Percentiles rank a stretch among this genome's conserved stretches.
These are phyloP conservation scores for Stichopus chloronotus DNA, from an alignment of 35 echinoderm and acorn worm genomes.

Conservation along the genomic window DNA sequence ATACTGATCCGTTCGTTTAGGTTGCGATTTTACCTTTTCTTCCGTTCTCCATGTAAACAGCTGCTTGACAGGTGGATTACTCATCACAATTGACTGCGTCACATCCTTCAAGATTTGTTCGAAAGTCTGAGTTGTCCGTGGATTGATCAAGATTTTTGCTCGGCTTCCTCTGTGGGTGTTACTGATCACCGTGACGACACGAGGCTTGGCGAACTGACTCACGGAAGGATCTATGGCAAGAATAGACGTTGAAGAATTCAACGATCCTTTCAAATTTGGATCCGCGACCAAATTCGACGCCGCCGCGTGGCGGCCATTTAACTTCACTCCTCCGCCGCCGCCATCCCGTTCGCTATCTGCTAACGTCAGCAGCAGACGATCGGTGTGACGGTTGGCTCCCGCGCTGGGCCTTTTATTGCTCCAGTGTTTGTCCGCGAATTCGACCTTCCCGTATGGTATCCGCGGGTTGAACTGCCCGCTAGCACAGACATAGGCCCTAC, in stretches of 20 bases:
- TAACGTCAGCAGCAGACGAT: not conserved
- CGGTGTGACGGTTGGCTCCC: slow-evolving; percentile 52
- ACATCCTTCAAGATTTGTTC: slow-evolving; percentile 87
- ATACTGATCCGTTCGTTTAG: too few species aligned
- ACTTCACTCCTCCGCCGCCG: not conserved
- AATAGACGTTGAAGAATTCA: slow-evolving; percentile 35
- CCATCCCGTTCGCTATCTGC: not conserved
- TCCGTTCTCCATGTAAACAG: slow-evolving; percentile 95
- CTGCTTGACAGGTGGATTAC: slow-evolving; percentile 79
- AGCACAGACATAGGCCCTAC: slow-evolving; percentile 91
- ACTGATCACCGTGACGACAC: slow-evolving; percentile 79
- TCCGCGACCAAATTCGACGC: not conserved
- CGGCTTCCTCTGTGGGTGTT: slow-evolving; percentile 86
- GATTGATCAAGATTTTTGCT: slow-evolving; percentile 87
- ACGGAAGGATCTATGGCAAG: slow-evolving; percentile 62
- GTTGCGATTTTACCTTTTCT: slow-evolving; percentile 64
- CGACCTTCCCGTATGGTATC: slow-evolving; percentile 75
- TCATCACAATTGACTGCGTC: slow-evolving; percentile 75
- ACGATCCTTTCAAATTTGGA: slow-evolving; percentile 14
- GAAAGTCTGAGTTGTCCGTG: slow-evolving; percentile 85
- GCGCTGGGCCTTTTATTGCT: slow-evolving; percentile 61
- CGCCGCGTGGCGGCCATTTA: not conserved
- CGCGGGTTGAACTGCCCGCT: slow-evolving; percentile 80
- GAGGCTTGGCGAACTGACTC: slow-evolving; percentile 74
- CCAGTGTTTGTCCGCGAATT: slow-evolving; percentile 76